Evolutionary conservation across 2,797 vertebrate genomes (phyloP), one percentile per base, ranked within the genome.

Genomic region (Miichthys miiuy): DNA sequence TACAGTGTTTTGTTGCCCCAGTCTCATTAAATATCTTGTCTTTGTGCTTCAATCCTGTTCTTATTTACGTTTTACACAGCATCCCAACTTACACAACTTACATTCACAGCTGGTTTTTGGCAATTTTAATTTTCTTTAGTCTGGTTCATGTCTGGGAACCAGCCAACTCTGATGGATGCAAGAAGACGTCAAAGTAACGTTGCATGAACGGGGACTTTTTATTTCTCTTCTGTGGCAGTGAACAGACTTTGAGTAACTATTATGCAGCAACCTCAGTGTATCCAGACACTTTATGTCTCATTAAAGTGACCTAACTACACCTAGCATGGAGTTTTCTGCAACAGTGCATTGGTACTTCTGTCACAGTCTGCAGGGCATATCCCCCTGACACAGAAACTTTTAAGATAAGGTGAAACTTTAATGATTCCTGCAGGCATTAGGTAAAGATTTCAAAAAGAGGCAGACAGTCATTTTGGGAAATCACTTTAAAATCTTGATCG

Each of bases 331-430:
- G 34, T 34, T 34, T 8, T 34, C 34, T 34, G 34, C 7, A 13
- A 46, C 44, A 14, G 46, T 47, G 46, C 46, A 9, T 38, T 47
- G 44, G 14, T 14, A 46, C 44, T 46, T 46, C 17, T 47, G 16
- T 47, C 46, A 17, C 44, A 46, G 27, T 5, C 46, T 48, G 16
- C 46, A 30, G 25, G 25, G 17, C 30, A 57, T 21, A 52, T 13
- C 11, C 5, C 30, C 57, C 65, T 71, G 60, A 30, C 38, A 42
- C 38, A 65, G 23, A 17, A 38, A 38, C 34, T 38, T 38, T 38
- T 38, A 38, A 60, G 47, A 77, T 34, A 58, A 66, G 21, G 67
- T 63, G 1, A 63, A 63, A 20, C 34, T 9, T 80, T 69, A 18
- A 68, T 63, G 38, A 75, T 65, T 51, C 34, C 46, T 57, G 8